Conservation (phyloP, 2,113 vertebrate species). For the Penelope pileata region DNA sequence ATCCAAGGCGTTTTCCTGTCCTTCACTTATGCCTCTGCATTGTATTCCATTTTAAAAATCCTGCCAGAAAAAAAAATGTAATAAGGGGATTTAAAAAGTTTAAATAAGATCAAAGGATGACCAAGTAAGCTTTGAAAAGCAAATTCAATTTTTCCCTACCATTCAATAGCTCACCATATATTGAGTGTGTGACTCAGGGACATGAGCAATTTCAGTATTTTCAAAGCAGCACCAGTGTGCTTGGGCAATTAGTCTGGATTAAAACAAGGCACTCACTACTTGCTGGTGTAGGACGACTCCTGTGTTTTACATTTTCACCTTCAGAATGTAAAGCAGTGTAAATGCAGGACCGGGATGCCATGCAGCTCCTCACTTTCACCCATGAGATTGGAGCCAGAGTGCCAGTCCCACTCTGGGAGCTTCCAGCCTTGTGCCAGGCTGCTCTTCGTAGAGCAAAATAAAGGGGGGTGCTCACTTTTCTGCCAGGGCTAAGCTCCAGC, state of each 20-base stretch:
- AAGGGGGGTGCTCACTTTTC: too few species aligned
- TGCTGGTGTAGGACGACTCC: background rate
- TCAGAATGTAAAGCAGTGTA: background rate
- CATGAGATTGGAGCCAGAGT: background rate
- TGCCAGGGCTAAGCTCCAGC: fast-evolving
- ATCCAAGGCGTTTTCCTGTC: background rate
- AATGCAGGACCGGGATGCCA: background rate
- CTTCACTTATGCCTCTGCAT: background rate
- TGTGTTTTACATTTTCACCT: background rate
- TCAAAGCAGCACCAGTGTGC: background rate
- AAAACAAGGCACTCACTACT: too few species aligned
- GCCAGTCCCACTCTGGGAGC: background rate
- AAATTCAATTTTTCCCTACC: background rate
- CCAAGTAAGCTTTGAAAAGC: background rate
- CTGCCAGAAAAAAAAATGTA: background rate
- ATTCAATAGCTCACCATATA: background rate
- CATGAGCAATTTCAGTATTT: background rate
- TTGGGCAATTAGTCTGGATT: background rate
- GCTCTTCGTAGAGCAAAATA: background rate
- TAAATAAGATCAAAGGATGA: background rate
- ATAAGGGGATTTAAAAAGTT: background rate
- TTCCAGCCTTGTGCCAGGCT: background rate
- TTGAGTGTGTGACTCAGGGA: background rate
- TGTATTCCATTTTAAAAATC: background rate
- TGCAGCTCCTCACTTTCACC: background rate